Evolutionary conservation across 2,888 invertebrate species (phyloP), one percentile per base, ranked within the genome.

Genomic region (Lithophane ornitopus): DNA sequence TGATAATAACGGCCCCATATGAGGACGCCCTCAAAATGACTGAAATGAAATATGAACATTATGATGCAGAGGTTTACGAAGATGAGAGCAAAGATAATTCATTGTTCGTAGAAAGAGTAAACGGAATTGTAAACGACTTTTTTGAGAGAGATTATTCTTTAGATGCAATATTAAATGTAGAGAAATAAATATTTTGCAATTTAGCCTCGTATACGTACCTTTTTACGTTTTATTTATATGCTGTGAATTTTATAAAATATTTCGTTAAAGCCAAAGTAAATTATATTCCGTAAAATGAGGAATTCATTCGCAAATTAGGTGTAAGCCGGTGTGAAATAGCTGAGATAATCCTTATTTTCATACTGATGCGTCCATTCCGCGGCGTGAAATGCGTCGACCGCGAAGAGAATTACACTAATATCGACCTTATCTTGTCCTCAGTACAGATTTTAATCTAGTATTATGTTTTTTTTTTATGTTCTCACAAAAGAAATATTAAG

Each of bases 1-100:
- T 94, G 89, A 94, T 95, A 88, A 94, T 95, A 86, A 95, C 95
- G 39, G 93, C 94, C 14, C 90, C 89, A 54, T 88, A 90, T 58
- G 95, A 94, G 66, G 94, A 94, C 52, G 94, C 94, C 16, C 86
- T 92, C 54, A 92, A 94, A 90, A 93, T 95, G 93, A 91, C 91
- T 69, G 93, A 94, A 89, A 90, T 91, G 85, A 94, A 92, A 91
- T 91, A 93, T 89, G 90, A 91, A 81, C 84, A 85, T 65, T 75
- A 81, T 58, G 90, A 92, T 83, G 88, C 90, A 78, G 85, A 80
- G 66, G 80, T 90, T 65, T 87, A 81, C 74, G 90, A 89, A 54
- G 86, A 88, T 65, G 86, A 92, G 74, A 87, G 88, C 62, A 89
- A 87, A 70, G 90, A 91, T 72, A 87, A 90, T 70, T 76, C 84